Conservation (phyloP, 2,797 vertebrate species). For the Sciurus vulgaris region DNA sequence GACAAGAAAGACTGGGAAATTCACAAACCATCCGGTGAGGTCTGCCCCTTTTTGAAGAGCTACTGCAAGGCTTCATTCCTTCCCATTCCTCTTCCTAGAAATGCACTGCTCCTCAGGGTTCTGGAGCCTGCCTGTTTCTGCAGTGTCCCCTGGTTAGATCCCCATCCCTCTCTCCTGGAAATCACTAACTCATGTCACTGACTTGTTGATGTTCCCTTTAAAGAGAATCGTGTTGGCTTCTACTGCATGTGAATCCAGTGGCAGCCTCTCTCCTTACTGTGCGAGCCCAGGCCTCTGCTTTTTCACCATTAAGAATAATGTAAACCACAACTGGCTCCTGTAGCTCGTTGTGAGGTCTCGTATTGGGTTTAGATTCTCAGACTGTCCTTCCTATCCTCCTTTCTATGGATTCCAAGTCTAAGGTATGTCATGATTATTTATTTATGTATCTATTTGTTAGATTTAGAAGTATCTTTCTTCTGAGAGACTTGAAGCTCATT, state of each 20-base stretch:
- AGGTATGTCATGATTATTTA: not conserved
- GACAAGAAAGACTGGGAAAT: not conserved
- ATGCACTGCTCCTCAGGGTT: not conserved
- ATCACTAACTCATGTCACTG: not conserved
- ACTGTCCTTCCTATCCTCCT: not conserved
- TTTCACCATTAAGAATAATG: not conserved
- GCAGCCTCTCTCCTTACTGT: not conserved
- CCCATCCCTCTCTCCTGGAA: not conserved
- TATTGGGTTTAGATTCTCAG: not conserved
- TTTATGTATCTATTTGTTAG: not conserved
- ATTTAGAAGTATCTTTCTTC: slow-evolving; percentile 43
- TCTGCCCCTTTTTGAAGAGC: not conserved
- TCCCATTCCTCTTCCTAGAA: not conserved
- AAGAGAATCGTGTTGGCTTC: not conserved
- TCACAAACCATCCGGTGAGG: not conserved
- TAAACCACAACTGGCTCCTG: not conserved
- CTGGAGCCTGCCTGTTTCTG: not conserved
- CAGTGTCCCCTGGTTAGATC: not conserved
- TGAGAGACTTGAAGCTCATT: slow-evolving; percentile 25
- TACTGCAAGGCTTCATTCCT: not conserved
- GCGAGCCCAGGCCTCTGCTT: not conserved
- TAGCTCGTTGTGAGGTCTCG: not conserved
- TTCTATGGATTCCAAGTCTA: not conserved
- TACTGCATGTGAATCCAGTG: not conserved
- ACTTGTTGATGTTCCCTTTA: not conserved